Conservation (phyloP, 1,140 invertebrate species). For the Drosophila bifasciata region DNA sequence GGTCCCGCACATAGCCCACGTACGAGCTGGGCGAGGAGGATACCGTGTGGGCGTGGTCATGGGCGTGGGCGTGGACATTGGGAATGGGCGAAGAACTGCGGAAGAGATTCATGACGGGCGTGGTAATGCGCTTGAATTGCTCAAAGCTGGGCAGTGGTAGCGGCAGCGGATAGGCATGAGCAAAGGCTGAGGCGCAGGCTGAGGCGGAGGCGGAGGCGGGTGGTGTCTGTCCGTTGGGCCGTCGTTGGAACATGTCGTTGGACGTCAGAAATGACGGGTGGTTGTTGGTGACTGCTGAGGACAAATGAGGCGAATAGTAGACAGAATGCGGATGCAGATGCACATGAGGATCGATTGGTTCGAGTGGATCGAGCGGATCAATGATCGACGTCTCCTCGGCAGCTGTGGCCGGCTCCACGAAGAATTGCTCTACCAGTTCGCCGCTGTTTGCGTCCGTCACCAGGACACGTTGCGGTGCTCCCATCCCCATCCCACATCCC, state of each 20-base stretch:
- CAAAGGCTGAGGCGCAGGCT: slow-evolving; percentile 36
- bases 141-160: slow-evolving; percentile 72
- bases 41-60: slow-evolving; percentile 66
- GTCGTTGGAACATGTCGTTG: slow-evolving; percentile 41
- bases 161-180: slow-evolving; percentile 39
- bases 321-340: slow-evolving; percentile 68
- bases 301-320: slow-evolving; percentile 63
- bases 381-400: slow-evolving; percentile 54
- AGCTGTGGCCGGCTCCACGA: slow-evolving; percentile 64
- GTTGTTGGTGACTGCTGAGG: slow-evolving; percentile 38
- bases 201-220: slow-evolving; percentile 57
- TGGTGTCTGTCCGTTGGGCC: slow-evolving; percentile 63
- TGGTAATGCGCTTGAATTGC: slow-evolving; percentile 77
- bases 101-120: slow-evolving; percentile 82
- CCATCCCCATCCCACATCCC: slow-evolving; percentile 37
- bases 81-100: slow-evolving; percentile 66
- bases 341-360: slow-evolving; percentile 60
- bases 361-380: slow-evolving; percentile 37
- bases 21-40: slow-evolving; percentile 76
- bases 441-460: slow-evolving; percentile 70
- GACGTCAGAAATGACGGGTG: slow-evolving; percentile 28
- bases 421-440: slow-evolving; percentile 74
- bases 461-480: slow-evolving; percentile 56
- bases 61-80: slow-evolving; percentile 43
- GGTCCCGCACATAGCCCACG: slow-evolving; percentile 79